These are phyloP conservation scores for Calliphora vicina DNA, from an alignment of 1,140 invertebrate genomes.

Conservation along the genomic window DNA sequence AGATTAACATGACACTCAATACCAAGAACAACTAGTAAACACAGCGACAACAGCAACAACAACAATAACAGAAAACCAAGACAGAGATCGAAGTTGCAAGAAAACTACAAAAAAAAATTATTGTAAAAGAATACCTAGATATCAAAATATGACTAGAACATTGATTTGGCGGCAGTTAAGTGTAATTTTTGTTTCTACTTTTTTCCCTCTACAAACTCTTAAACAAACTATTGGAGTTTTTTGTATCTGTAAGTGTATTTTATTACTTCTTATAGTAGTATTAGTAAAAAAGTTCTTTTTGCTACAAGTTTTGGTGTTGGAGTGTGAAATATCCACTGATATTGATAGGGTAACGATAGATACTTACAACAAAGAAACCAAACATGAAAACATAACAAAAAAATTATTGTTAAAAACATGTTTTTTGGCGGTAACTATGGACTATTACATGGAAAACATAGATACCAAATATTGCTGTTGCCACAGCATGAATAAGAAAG, in stretches of 20 bases:
- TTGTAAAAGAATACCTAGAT: neutral
- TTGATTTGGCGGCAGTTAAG: neutral
- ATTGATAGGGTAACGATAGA: neutral
- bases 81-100: neutral
- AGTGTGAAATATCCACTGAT: neutral
- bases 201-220: neutral
- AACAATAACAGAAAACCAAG: neutral
- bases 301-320: neutral
- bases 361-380: neutral
- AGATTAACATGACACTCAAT: neutral
- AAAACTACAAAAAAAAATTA: neutral
- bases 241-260: neutral
- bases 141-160: neutral
- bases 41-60: neutral
- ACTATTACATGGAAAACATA: neutral
- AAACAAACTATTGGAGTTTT: neutral
- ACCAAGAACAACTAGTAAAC: conserved; percentile 1
- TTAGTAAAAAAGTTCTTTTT: neutral
- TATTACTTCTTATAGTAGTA: too few species aligned
- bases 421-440: neutral
- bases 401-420: neutral
- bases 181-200: neutral
- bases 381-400: neutral
- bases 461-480: neutral
- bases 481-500: too few species aligned